Evolutionary conservation across 2,888 invertebrate species (phyloP).

Genomic region (Caenorhabditis becei): DNA sequence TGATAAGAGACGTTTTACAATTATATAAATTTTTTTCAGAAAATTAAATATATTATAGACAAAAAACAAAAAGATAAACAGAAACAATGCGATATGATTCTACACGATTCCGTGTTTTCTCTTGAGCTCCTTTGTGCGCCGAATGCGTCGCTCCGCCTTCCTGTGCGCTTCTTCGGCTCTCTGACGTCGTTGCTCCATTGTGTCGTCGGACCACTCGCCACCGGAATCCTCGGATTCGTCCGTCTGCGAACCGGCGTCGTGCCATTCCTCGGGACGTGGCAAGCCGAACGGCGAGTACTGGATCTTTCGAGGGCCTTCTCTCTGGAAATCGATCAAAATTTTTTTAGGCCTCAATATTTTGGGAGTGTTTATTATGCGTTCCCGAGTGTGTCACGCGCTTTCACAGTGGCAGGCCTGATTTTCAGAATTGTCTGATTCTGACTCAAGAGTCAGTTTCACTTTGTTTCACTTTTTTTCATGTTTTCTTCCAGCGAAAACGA

Average conservation of each 20-base stretch:
- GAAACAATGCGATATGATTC: background rate
- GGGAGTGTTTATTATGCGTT: no score
- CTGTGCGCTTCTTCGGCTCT: background rate
- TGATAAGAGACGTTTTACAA: background rate
- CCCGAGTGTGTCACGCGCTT: no score
- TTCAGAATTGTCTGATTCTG: no score
- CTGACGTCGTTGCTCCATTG: slow-evolving; percentile 3
- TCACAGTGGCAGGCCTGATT: no score
- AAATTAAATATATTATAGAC: background rate
- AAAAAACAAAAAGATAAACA: background rate
- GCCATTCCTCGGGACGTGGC: background rate
- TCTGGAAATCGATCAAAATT: slow-evolving; percentile 10
- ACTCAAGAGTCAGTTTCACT: no score
- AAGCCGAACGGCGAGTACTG: slow-evolving; percentile 3
- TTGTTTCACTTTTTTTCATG: no score
- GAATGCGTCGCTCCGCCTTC: background rate
- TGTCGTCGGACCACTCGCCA: slow-evolving; percentile 40
- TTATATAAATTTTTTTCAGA: background rate
- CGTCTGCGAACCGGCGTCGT: slow-evolving; percentile 39
- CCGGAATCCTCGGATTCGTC: slow-evolving; percentile 37
- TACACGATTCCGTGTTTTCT: slow-evolving; percentile 1
- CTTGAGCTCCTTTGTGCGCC: background rate
- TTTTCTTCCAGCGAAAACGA: no score
- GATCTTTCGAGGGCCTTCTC: background rate
- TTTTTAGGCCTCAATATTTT: no score